These are phyloP conservation scores for Megaustenia siamemsis DNA, from an alignment of 2,888 invertebrate species.

Conservation along the genomic window DNA sequence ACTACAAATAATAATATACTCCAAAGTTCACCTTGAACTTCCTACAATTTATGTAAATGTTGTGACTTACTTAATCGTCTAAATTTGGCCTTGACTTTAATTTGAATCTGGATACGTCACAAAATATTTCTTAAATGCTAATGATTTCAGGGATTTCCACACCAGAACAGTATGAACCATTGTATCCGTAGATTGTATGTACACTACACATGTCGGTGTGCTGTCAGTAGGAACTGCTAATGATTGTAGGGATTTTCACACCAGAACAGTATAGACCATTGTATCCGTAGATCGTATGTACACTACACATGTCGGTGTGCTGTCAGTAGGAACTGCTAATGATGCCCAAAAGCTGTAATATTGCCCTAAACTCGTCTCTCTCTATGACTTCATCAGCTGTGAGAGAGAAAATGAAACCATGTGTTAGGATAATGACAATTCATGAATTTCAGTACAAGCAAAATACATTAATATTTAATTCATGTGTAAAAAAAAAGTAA, in stretches of 20 bases:
- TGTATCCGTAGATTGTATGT: background rate
- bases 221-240: conserved; percentile 12
- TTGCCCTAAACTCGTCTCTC: conserved; percentile 56
- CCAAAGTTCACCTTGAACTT: no score
- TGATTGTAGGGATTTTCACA: background rate
- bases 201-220: background rate
- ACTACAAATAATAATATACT: no score
- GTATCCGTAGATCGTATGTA: background rate
- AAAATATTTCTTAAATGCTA: background rate
- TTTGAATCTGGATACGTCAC: background rate
- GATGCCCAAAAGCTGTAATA: conserved; percentile 54
- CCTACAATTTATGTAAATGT: no score
- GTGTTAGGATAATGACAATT: no score
- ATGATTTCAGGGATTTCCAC: background rate
- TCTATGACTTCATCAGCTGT: conserved; percentile 57
- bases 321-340: conserved; percentile 50
- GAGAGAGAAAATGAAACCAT: conserved; percentile 12
- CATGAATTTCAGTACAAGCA: no score
- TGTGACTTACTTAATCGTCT: no score
- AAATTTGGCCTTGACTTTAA: background rate
- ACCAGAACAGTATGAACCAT: background rate
- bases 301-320: no score
- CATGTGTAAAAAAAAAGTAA: no score
- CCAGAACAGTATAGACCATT: background rate
- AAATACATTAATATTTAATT: no score